A percentile compares a stretch with the other conserved stretches of the same genome.
These are phyloP conservation scores for Periophthalmus modestus DNA, from an alignment of 2,113 vertebrate species.

Conservation along the genomic window DNA sequence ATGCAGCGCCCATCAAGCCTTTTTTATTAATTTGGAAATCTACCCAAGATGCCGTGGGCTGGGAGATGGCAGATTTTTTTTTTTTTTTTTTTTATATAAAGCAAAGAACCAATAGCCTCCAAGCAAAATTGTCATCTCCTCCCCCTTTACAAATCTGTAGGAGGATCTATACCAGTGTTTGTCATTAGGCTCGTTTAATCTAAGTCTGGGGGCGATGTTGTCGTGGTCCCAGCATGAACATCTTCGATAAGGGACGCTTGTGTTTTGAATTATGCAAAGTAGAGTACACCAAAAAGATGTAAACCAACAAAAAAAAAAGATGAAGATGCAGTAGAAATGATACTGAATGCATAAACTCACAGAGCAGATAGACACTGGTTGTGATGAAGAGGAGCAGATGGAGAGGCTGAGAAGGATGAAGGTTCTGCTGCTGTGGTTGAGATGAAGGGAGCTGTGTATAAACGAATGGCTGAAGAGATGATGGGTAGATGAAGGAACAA, in stretches of 20 bases:
- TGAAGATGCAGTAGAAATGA: neutral
- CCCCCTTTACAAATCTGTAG: slow-evolving; percentile 66
- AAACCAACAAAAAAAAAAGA: neutral
- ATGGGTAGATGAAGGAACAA: too few relatives aligned
- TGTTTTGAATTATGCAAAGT: neutral
- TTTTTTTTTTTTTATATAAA: neutral
- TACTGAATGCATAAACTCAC: neutral
- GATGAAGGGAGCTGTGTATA: neutral
- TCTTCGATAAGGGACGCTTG: neutral
- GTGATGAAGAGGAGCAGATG: neutral
- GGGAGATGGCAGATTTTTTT: slow-evolving; percentile 57
- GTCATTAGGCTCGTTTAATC: slow-evolving; percentile 74
- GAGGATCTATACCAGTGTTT: slow-evolving; percentile 68
- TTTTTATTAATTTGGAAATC: slow-evolving; percentile 79
- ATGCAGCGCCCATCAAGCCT: slow-evolving; percentile 60
- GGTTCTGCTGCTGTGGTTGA: neutral
- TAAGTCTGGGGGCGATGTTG: slow-evolving; percentile 59
- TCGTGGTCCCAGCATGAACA: slow-evolving; percentile 56
- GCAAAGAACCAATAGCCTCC: slow-evolving; percentile 34
- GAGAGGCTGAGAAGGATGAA: neutral
- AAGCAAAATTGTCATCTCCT: slow-evolving; percentile 65
- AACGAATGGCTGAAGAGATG: too few relatives aligned
- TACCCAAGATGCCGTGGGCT: slow-evolving; percentile 64
- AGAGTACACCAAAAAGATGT: neutral
- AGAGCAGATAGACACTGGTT: neutral